phyloP scores from a whole-genome alignment of 2,113 vertebrate genomes.

The Delphinus delphis region DNA sequence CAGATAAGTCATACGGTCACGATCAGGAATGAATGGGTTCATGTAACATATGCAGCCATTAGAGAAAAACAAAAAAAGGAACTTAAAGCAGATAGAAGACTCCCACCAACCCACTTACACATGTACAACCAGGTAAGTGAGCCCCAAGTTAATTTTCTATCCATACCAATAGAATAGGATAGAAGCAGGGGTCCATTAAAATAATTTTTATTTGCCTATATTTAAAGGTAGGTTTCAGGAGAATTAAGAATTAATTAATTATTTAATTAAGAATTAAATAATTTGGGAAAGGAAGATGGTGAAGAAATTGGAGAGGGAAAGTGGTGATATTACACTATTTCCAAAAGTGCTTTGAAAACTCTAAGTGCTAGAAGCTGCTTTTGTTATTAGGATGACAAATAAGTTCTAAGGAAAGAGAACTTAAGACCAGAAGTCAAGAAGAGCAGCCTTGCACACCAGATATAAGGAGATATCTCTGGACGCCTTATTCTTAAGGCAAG shows the following conservation, averaged over 20 bases:
- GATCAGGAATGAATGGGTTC: not conserved
- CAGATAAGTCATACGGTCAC: not conserved
- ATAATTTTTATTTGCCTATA: not conserved
- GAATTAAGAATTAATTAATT: not conserved
- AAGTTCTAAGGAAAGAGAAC: not conserved
- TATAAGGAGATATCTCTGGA: not conserved
- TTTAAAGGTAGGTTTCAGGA: not conserved
- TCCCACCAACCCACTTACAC: fast-evolving
- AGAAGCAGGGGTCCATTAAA: not conserved
- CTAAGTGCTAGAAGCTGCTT: not conserved
- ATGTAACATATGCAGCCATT: not conserved
- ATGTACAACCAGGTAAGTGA: not conserved
- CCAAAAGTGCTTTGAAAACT: not conserved
- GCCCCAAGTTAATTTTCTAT: not conserved
- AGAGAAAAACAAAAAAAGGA: not conserved
- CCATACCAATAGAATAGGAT: not conserved
- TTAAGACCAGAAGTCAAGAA: not conserved
- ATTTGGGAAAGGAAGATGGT: not conserved
- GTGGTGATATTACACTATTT: not conserved
- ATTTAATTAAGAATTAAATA: not conserved
- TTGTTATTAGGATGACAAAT: not conserved
- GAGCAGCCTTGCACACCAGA: not conserved
- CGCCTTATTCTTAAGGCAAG: not conserved
- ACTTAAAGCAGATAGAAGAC: not conserved
- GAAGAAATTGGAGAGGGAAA: not conserved